These are phyloP conservation scores for Nyctibius grandis DNA, from an alignment of 2,797 vertebrate species.

Conservation along the genomic window DNA sequence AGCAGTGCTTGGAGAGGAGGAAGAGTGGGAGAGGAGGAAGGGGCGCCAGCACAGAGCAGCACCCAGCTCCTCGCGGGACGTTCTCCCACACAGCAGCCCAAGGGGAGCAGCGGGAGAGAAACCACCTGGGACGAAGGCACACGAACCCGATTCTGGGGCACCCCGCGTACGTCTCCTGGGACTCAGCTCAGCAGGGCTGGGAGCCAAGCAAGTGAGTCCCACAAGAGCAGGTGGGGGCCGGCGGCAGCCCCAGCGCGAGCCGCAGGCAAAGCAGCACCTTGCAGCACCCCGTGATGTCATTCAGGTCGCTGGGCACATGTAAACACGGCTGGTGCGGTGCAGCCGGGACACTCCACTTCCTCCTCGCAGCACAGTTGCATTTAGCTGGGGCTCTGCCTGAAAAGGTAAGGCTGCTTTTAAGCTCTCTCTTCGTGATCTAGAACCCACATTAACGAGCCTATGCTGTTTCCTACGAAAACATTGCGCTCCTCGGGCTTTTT, in stretches of 20 bases:
- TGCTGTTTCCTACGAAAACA: accelerated
- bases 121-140: not conserved
- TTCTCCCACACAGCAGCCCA: not conserved
- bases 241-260: accelerated
- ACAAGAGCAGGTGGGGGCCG: not conserved
- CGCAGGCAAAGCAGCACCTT: not conserved
- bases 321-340: constrained; percentile 36
- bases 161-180: accelerated
- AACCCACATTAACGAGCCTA: accelerated
- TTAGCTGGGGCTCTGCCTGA: not conserved
- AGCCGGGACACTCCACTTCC: constrained; percentile 53
- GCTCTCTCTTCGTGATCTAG: not conserved
- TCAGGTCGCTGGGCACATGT: constrained; percentile 4
- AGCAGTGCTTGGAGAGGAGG: not conserved
- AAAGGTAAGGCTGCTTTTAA: constrained; percentile 22
- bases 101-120: not conserved
- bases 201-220: accelerated
- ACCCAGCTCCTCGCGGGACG: not conserved
- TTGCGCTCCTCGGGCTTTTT: not conserved
- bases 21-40: not conserved
- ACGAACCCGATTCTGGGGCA: accelerated
- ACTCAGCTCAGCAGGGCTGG: not conserved
- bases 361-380: constrained; percentile 5
- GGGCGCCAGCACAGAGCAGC: not conserved
- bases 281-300: not conserved